Evolutionary conservation across 2,888 invertebrate species (phyloP), one percentile per base, ranked within the genome.

Genomic region (Linyphia triangularis): DNA sequence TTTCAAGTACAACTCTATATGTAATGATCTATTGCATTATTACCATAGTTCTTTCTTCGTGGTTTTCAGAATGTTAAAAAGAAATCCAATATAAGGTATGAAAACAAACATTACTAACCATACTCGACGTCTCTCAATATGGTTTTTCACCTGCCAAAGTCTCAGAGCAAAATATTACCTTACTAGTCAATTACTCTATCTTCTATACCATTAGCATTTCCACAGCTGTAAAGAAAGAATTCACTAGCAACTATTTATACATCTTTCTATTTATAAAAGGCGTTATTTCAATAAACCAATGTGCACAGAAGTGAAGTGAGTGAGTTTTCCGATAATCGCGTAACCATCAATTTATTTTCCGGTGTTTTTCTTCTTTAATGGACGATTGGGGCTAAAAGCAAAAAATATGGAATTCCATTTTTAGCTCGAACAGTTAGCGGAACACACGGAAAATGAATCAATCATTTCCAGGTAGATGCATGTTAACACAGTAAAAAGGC

Each of bases 211-310:
- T 70, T 70, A 70, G 70, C 43, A 70, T 70, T 70, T 51, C 51
- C 51, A n/a, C n/a, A 51, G n/a, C 51, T 1, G 51, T 51, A 51
- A 51, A 51, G 51, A 51, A 51, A 51, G 51, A 51, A 51, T n/a
- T n/a, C 24, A n/a, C 26, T 43, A 7, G 26, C 28, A 13, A 51
- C 70, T 70, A 70, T 70, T 70, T 26, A 43, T 70, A 70, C 16
- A 51, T 13, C 26, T 59, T 30, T 16, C 77, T 77, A 77, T 77
- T 77, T 63, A 77, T 77, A 77, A 77, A 63, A 63, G 63, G 63
- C 26, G 63, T 40, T 63, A 77, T 77, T 77, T 63, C 63, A 61
- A 77, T 77, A 77, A 77, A 77, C 26, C 28, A 77, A 77, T 77
- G 43, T 63, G 61, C 63, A 77, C 9, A 13, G 10, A 10, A 63